Percentiles rank a stretch among this genome's conserved stretches.
phyloP scores from a whole-genome alignment of 2,888 invertebrate genomes.

The Siphlonurus alternatus region DNA sequence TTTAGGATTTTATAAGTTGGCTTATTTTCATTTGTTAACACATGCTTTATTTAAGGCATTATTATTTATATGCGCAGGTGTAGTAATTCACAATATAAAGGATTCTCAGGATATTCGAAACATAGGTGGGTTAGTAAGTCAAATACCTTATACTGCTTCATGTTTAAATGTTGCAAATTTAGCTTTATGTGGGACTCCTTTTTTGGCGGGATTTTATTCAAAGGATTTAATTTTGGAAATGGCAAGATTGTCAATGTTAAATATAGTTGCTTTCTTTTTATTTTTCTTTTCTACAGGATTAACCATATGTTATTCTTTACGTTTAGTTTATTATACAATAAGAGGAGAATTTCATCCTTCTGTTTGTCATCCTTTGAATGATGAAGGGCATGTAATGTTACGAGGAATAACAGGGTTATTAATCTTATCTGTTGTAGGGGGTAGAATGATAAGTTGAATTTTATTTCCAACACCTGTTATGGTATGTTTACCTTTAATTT shows the following conservation, averaged over 20 bases:
- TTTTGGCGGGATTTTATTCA: conserved; percentile 47
- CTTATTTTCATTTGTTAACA: conserved; percentile 53
- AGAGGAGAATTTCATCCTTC: conserved; percentile 32
- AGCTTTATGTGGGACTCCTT: conserved; percentile 43
- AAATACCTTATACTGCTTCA: conserved; percentile 31
- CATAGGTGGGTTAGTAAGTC: conserved; percentile 32
- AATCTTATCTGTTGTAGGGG: not conserved
- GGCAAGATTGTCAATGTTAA: conserved; percentile 33
- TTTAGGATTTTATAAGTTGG: conserved; percentile 34
- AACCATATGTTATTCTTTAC: conserved; percentile 31
- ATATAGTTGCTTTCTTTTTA: conserved; percentile 34
- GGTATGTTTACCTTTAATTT: conserved; percentile 8
- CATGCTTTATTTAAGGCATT: conserved; percentile 63
- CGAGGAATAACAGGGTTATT: conserved; percentile 4
- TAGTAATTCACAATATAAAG: conserved; percentile 44
- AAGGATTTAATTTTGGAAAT: conserved; percentile 44
- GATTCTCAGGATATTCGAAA: conserved; percentile 50
- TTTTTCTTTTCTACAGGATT: conserved; percentile 39
- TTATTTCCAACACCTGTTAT: conserved; percentile 29
- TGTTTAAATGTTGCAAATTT: conserved; percentile 41
- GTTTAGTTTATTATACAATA: conserved; percentile 37
- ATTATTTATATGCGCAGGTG: conserved; percentile 53
- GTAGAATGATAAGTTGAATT: conserved; percentile 7
- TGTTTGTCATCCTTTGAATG: conserved; percentile 31
- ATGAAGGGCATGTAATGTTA: conserved; percentile 27